These are phyloP conservation scores for Rhinichthys klamathensis DNA, from an alignment of 2,113 vertebrate genomes.

Conservation along the genomic window DNA sequence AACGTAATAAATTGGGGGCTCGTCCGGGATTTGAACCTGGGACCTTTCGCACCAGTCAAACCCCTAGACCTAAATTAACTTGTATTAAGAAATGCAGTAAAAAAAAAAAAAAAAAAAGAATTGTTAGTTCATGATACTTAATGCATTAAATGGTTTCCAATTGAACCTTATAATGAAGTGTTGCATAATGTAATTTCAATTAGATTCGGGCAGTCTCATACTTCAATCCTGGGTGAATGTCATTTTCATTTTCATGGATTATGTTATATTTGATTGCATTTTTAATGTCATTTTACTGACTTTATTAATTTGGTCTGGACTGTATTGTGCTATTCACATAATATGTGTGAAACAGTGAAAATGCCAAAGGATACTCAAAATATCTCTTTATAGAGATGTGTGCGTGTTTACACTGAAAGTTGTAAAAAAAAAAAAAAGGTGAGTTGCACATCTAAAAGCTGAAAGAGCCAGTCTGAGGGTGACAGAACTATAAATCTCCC, in stretches of 20 bases:
- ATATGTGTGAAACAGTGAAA: background rate
- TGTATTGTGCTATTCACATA: background rate
- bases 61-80: constrained; percentile 37
- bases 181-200: background rate
- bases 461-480: background rate
- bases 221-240: background rate
- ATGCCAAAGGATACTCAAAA: background rate
- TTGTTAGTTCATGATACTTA: background rate
- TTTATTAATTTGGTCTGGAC: background rate
- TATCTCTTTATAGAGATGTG: too few relatives aligned
- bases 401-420: too few relatives aligned
- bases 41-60: constrained; percentile 69
- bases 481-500: background rate
- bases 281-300: background rate
- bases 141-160: background rate
- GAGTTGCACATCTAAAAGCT: background rate
- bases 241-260: background rate
- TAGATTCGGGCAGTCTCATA: background rate
- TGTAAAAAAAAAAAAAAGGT: too few relatives aligned
- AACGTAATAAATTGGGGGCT: constrained; percentile 47
- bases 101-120: too few relatives aligned
- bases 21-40: constrained; percentile 67
- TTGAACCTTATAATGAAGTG: background rate
- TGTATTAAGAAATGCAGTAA: too few relatives aligned
- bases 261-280: background rate